These are phyloP conservation scores for Chaunax sp. DNA, from an alignment of 2,797 vertebrate genomes.

Conservation along the genomic window DNA sequence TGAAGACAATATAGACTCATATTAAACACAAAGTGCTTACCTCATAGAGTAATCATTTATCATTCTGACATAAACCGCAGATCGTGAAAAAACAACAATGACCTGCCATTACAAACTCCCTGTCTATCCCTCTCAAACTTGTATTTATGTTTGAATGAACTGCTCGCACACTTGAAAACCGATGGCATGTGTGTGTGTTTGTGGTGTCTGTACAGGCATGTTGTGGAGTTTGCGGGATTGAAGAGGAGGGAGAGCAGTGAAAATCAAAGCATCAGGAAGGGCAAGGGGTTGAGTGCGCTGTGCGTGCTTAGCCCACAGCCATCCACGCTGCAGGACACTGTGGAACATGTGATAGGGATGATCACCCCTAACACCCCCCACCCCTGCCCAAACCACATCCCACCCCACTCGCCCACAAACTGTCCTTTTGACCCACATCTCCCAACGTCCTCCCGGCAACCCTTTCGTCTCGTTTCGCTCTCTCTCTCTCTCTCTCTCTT, in stretches of 20 bases:
- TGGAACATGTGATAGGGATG: slow-evolving; percentile 76
- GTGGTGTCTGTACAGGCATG: slow-evolving; percentile 35
- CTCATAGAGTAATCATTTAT: slow-evolving; percentile 57
- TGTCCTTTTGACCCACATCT: slow-evolving; percentile 76
- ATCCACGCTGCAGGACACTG: slow-evolving; percentile 69
- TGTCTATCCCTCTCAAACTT: slow-evolving; percentile 7
- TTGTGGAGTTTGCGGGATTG: slow-evolving; percentile 27
- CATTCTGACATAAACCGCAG: slow-evolving; percentile 42
- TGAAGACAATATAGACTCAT: slow-evolving; percentile 38
- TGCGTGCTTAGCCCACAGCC: slow-evolving; percentile 64
- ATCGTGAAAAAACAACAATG: neutral
- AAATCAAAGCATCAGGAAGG: slow-evolving; percentile 72
- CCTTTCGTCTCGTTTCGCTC: slow-evolving; percentile 2
- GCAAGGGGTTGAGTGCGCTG: slow-evolving; percentile 63
- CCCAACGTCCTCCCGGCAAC: slow-evolving; percentile 46
- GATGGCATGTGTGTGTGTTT: slow-evolving; percentile 18
- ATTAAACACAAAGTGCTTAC: slow-evolving; percentile 48
- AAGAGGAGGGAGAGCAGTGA: slow-evolving; percentile 33
- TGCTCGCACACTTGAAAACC: neutral
- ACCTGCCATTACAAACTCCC: slow-evolving; percentile 23
- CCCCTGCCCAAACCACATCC: slow-evolving; percentile 35
- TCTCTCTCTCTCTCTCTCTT: slow-evolving; percentile 14
- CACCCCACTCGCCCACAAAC: slow-evolving; percentile 39
- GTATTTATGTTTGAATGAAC: slow-evolving; percentile 38
- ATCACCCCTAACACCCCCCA: slow-evolving; percentile 52